Evolutionary conservation across 92 coral and sea anemone species (phyloP).

Genomic region (Actinernus sp.): DNA sequence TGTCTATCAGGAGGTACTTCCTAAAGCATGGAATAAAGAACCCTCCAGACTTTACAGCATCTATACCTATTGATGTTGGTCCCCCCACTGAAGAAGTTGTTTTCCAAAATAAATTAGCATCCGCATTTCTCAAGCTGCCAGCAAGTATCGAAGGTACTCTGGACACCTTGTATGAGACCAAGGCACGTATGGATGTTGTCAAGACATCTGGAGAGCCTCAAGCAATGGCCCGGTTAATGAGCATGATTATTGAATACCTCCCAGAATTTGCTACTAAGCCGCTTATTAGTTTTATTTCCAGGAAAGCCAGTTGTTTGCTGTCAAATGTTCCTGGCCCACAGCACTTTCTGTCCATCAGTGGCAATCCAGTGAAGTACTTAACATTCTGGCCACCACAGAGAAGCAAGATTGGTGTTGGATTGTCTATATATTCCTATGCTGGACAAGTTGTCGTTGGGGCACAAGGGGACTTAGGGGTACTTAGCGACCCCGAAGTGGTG

Average conservation of each 20-base stretch:
- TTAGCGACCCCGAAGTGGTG: constrained; percentile 74
- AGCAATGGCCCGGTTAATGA: constrained; percentile 59
- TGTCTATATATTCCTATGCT: constrained; percentile 83
- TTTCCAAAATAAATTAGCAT: constrained; percentile 81
- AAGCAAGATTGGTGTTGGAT: constrained; percentile 77
- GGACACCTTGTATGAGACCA: constrained; percentile 72
- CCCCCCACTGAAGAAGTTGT: constrained; percentile 26
- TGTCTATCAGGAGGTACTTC: constrained; percentile 79
- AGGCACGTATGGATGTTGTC: constrained; percentile 72
- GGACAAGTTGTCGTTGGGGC: constrained; percentile 85
- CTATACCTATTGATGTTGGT: constrained; percentile 84
- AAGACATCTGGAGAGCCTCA: constrained; percentile 90
- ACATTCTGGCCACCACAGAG: constrained; percentile 94
- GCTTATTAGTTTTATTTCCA: constrained; percentile 31
- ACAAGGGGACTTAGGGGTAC: constrained; percentile 67
- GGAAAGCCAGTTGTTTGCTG: constrained; percentile 78
- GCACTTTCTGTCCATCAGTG: constrained; percentile 53
- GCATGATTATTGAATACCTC: constrained; percentile 46
- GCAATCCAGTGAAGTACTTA: constrained; percentile 47
- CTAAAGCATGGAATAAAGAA: constrained; percentile 65
- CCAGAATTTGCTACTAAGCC: constrained; percentile 71
- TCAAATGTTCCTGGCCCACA: constrained; percentile 97
- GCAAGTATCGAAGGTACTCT: constrained; percentile 57
- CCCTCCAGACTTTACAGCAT: constrained; percentile 78
- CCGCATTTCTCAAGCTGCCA: constrained; percentile 70